Evolutionary conservation across 2,888 invertebrate genomes (phyloP).

Genomic region (Sisyra terminalis): DNA sequence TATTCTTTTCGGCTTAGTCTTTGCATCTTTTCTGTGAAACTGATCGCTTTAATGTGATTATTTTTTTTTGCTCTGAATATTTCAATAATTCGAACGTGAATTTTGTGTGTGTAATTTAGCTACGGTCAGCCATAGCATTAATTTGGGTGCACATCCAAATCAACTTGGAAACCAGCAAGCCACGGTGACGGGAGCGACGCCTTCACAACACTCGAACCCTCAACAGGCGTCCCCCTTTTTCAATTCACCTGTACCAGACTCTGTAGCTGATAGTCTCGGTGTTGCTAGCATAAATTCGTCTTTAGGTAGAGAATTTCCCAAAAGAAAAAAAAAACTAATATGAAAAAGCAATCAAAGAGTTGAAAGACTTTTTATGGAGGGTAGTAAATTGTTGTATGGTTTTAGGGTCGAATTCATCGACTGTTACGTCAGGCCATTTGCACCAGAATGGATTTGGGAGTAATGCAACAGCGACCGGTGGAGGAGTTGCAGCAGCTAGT

Average conservation of each 20-base stretch:
- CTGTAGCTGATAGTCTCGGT: slow-evolving; percentile 2
- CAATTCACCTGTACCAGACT: background rate
- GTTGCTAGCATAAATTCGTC: slow-evolving; percentile 3
- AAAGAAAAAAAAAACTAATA: background rate
- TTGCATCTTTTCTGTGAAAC: no score
- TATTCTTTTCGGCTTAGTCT: no score
- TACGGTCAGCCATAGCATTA: slow-evolving; percentile 10
- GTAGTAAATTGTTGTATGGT: background rate
- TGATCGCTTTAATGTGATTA: no score
- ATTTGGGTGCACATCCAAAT: slow-evolving; percentile 24
- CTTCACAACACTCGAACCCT: slow-evolving; percentile 23
- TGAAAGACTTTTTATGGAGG: no score
- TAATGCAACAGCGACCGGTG: slow-evolving; percentile 1
- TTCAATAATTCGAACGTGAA: background rate
- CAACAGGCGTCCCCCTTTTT: slow-evolving; percentile 15
- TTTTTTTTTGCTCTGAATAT: background rate
- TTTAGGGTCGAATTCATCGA: slow-evolving; percentile 2
- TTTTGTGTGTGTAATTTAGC: slow-evolving; percentile 1
- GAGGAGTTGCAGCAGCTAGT: background rate
- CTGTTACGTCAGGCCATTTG: slow-evolving; percentile 19
- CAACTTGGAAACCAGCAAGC: slow-evolving; percentile 18
- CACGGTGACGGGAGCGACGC: slow-evolving; percentile 27
- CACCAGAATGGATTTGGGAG: slow-evolving; percentile 23
- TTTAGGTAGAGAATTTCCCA: slow-evolving; percentile 1
- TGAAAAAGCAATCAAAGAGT: no score